Percentiles rank a stretch among this genome's conserved stretches.
phyloP scores from a whole-genome alignment of 2,797 vertebrate species.

The Nannoperca obscura region DNA sequence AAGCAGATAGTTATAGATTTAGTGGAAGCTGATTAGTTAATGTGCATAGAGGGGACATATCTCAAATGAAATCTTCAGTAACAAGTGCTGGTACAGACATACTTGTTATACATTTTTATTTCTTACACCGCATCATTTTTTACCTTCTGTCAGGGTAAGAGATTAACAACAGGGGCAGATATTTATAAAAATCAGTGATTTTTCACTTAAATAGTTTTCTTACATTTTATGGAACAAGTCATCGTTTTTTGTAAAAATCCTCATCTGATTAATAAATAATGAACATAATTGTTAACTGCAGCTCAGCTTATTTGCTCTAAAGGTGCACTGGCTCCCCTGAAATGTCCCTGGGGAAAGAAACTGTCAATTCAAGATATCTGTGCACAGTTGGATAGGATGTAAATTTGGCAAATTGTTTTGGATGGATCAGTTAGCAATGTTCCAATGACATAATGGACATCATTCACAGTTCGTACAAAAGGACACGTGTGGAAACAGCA shows the following conservation, averaged over 20 bases:
- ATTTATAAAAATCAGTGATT: not conserved
- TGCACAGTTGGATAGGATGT: not conserved
- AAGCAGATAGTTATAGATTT: not conserved
- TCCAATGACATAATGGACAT: not conserved
- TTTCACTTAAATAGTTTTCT: not conserved
- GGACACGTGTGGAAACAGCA: not conserved
- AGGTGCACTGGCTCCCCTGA: not conserved
- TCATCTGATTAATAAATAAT: not conserved
- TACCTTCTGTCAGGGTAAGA: not conserved
- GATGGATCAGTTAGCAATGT: not conserved
- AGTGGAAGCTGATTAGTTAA: not conserved
- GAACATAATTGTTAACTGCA: not conserved
- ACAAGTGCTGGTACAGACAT: not conserved
- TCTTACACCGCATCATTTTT: not conserved
- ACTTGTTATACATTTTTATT: not conserved
- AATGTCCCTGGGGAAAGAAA: not conserved
- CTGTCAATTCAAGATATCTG: not conserved
- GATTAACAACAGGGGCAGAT: not conserved
- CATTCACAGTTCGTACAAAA: constrained; percentile 6
- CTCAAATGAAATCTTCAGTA: not conserved
- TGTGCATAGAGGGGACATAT: not conserved
- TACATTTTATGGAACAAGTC: not conserved
- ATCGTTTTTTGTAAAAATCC: not conserved
- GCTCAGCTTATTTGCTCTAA: not conserved
- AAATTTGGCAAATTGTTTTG: not conserved